A percentile compares a stretch with the other conserved stretches of the same genome.
phyloP scores from a whole-genome alignment of 1,140 invertebrate genomes.

The Hylaeus anthracinus region DNA sequence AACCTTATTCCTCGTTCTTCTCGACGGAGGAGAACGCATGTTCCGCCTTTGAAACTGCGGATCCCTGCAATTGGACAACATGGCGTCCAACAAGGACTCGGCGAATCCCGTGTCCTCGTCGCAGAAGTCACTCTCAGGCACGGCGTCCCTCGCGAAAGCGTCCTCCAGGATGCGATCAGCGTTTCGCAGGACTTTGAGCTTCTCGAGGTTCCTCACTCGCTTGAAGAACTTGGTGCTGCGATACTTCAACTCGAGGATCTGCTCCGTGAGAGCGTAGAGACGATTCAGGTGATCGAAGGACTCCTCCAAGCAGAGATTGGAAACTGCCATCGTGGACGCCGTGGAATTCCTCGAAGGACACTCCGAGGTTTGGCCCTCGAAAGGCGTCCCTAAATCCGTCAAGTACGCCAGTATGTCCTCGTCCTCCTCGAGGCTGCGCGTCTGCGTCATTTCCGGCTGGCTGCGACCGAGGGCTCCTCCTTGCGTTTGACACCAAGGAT shows the following conservation, averaged over 20 bases:
- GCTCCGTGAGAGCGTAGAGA: slow-evolving; percentile 87
- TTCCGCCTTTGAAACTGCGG: slow-evolving; percentile 35
- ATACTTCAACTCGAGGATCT: slow-evolving; percentile 86
- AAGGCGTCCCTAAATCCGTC: slow-evolving; percentile 31
- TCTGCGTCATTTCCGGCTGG: not conserved
- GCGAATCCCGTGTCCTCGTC: slow-evolving; percentile 70
- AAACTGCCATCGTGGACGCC: slow-evolving; percentile 30
- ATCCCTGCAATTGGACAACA: slow-evolving; percentile 59
- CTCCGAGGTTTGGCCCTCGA: slow-evolving; percentile 41
- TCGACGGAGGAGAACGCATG: slow-evolving; percentile 28
- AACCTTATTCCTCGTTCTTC: slow-evolving; percentile 78
- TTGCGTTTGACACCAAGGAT: not conserved
- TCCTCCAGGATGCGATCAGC: slow-evolving; percentile 53
- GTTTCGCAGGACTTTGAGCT: slow-evolving; percentile 83
- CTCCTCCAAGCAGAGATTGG: slow-evolving; percentile 80
- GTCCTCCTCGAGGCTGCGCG: slow-evolving; percentile 43
- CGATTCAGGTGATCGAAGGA: slow-evolving; percentile 89
- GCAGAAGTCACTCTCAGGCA: slow-evolving; percentile 13
- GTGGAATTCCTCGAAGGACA: slow-evolving; percentile 53
- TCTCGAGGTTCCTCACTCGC: slow-evolving; percentile 87
- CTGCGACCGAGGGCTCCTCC: not conserved
- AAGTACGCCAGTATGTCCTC: slow-evolving; percentile 57
- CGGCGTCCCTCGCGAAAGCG: slow-evolving; percentile 35
- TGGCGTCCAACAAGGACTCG: slow-evolving; percentile 66
- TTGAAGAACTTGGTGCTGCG: slow-evolving; percentile 86